Evolutionary conservation across 2,113 vertebrate genomes (phyloP).

Genomic region (Cinclus mexicanus): DNA sequence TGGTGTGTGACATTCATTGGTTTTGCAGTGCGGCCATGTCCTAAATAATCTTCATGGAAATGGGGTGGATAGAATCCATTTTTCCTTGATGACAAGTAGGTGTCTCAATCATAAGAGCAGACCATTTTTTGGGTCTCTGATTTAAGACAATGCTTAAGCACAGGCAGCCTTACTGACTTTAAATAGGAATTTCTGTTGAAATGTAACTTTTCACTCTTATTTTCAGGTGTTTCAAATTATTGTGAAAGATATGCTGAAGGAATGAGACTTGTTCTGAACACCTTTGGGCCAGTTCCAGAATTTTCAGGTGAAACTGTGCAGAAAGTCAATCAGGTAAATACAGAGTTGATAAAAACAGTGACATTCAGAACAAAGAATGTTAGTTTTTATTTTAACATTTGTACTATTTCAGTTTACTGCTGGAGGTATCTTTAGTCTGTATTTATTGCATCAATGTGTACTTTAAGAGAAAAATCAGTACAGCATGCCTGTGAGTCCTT

Average conservation of each 20-base stretch:
- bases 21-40: neutral
- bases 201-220: neutral
- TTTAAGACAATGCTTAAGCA: neutral
- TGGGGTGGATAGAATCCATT: neutral
- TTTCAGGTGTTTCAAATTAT: slow-evolving; percentile 87
- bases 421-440: neutral
- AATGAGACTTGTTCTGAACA: slow-evolving; percentile 80
- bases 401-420: neutral
- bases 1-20: neutral
- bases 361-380: neutral
- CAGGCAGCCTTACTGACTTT: neutral
- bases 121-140: neutral
- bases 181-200: neutral
- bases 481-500: neutral
- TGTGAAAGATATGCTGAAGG: slow-evolving; percentile 85
- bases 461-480: neutral
- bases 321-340: slow-evolving; percentile 78
- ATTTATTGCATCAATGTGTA: neutral
- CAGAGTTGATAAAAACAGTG: neutral
- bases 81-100: neutral
- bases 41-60: neutral
- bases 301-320: slow-evolving; percentile 80
- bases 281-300: slow-evolving; percentile 87
- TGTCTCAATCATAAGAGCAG: neutral
- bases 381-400: neutral